Conservation (phyloP, 2,888 invertebrate species). For the Eremobia ochroleuca region DNA sequence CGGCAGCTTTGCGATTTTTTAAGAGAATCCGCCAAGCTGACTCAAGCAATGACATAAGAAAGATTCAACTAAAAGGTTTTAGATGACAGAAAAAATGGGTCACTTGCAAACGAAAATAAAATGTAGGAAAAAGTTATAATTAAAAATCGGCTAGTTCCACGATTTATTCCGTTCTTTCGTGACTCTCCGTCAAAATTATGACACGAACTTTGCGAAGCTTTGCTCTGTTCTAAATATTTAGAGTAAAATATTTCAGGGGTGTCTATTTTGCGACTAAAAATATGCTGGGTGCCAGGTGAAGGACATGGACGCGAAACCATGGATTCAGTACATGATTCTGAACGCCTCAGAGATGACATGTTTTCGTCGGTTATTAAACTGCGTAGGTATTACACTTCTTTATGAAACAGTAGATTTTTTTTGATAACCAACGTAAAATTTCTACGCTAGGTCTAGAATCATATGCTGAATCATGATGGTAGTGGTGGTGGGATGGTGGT, state of each 20-base stretch:
- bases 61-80: neutral
- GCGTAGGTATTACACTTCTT: too few species aligned
- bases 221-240: conserved; percentile 11
- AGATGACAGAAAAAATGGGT: neutral
- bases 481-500: too few species aligned
- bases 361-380: too few species aligned
- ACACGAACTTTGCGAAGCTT: conserved; percentile 8
- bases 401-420: too few species aligned
- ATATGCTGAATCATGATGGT: too few species aligned
- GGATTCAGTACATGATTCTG: too few species aligned
- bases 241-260: neutral
- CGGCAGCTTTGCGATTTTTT: neutral
- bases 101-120: conserved; percentile 16
- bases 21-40: neutral
- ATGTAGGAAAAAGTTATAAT: neutral
- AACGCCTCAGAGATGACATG: too few species aligned
- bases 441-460: too few species aligned
- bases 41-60: neutral
- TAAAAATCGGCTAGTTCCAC: conserved; percentile 11
- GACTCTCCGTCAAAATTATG: conserved; percentile 15
- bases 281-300: neutral
- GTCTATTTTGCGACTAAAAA: neutral
- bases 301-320: too few species aligned
- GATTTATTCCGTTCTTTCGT: conserved; percentile 5
- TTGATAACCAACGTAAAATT: too few species aligned